Evolutionary conservation across 2,797 vertebrate genomes (phyloP), one percentile per base, ranked within the genome.

Genomic region (Syndactyla subalaris): DNA sequence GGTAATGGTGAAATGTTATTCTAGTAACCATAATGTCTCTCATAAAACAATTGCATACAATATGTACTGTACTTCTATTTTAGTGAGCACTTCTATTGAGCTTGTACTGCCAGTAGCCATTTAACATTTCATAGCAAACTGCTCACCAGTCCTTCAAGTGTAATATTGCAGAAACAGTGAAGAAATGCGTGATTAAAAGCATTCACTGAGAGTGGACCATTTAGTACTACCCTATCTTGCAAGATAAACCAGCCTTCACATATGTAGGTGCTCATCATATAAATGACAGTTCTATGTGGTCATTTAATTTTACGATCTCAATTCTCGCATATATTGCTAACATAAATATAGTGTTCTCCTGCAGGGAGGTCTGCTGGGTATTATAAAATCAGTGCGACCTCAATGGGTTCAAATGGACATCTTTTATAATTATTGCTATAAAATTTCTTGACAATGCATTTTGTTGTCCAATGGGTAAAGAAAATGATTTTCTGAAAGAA

Each of bases 301-400:
- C 98, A 97, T 98, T 98, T 98, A 98, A 98, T 99, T 99, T 99
- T 99, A 99, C 81, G 98, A 98, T 98, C 98, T 99, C 98, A 99
- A 99, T 99, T 99, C 98, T 98, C 94, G 97, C 98, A 99, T 99
- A 99, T 99, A 99, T 99, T 99, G 99, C 99, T 98, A 99, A 98
- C 99, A 99, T 99, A 99, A 99, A 99, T 99, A 99, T 98, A 98
- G 98, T 19, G 93, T 98, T 98, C 98, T 98, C 97, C 99, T 95
- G 96, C 97, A 98, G 99, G 98, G 98, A 97, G 98, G 98, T 99
- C 99, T 98, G 80, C 96, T 80, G 99, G 98, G 99, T 98, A 97
- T 98, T 97, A 97, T 99, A 99, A 99, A 98, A 98, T 97, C 97
- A 95, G 95, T 98, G 97, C 98, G 97, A 98, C 98, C 98, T 98